Evolutionary conservation across 2,797 vertebrate species (phyloP).

Genomic region (Alosa sapidissima): DNA sequence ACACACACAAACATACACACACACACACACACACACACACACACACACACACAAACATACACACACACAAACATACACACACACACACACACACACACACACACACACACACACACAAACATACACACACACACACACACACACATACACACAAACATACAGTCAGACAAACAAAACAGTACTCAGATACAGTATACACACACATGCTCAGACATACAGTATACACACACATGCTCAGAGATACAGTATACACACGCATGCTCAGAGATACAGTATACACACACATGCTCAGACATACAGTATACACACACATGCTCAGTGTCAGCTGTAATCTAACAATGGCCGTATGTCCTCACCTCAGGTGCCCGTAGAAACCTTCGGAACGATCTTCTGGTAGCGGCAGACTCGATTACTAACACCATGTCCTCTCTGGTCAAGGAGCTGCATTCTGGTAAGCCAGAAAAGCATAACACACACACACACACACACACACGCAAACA

Average conservation of each 20-base stretch:
- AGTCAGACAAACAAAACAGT: not conserved
- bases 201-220: no score
- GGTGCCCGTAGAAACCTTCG: constrained; percentile 10
- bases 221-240: no score
- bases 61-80: not conserved
- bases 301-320: not conserved
- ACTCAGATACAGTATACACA: not conserved
- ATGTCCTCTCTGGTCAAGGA: constrained; percentile 18
- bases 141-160: not conserved
- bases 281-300: no score
- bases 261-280: no score
- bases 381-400: constrained; percentile 7
- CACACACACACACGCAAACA: not conserved
- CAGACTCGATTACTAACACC: constrained; percentile 12
- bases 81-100: not conserved
- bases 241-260: no score
- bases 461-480: not conserved
- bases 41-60: constrained; percentile 69
- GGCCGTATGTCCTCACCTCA: not conserved
- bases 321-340: not conserved
- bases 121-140: not conserved
- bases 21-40: not conserved
- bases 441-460: constrained; percentile 15
- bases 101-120: not conserved
- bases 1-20: no score